Evolutionary conservation across 2,888 invertebrate species (phyloP).

Genomic region (Flabesymbios commensalis): DNA sequence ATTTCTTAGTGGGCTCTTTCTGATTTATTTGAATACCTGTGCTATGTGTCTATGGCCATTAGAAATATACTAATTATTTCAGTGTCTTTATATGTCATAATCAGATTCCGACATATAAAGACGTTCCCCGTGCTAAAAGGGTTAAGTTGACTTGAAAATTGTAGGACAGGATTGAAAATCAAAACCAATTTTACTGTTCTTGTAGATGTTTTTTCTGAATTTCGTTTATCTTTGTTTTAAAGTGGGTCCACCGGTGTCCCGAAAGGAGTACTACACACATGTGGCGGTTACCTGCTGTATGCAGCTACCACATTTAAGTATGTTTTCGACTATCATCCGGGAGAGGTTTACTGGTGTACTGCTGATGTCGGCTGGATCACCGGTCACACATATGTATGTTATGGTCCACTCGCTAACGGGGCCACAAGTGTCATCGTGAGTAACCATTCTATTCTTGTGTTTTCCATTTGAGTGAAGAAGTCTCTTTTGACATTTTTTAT

Average conservation of each 20-base stretch:
- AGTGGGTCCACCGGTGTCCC: constrained; percentile 96
- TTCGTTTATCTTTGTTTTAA: no score
- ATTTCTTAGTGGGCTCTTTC: no score
- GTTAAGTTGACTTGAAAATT: no score
- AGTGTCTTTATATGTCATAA: no score
- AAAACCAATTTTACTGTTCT: no score
- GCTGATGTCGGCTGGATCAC: constrained; percentile 72
- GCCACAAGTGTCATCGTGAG: constrained; percentile 92
- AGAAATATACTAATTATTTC: no score
- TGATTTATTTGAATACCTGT: no score
- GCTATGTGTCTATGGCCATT: no score
- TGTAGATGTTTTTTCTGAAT: no score
- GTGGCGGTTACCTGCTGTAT: constrained; percentile 92
- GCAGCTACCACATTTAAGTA: constrained; percentile 90
- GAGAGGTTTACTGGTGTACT: constrained; percentile 63
- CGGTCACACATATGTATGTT: constrained; percentile 71
- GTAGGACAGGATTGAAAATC: no score
- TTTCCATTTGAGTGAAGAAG: background rate
- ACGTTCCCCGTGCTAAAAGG: no score
- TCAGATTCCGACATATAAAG: no score
- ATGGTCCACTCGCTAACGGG: constrained; percentile 91
- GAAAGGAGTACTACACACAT: constrained; percentile 95
- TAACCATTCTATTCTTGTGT: background rate
- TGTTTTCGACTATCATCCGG: constrained; percentile 77
- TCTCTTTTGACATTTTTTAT: background rate